Base-by-base conservation (phyloP, 2,797 vertebrate genomes). In the Heterohyrax brucei region DNA sequence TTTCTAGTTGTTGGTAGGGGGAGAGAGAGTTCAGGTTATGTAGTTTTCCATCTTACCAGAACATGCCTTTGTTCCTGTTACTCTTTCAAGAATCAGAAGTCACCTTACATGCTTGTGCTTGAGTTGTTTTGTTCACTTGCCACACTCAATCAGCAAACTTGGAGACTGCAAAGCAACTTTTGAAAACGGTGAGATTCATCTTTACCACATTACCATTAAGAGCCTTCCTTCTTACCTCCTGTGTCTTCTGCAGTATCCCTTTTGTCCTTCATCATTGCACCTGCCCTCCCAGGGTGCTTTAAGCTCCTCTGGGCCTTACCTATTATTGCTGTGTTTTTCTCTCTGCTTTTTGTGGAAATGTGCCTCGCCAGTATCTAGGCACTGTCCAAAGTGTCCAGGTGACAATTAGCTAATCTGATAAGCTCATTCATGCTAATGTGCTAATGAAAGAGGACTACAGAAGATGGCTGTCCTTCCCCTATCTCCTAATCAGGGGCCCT, bases 361-460 rank as follows among this genome's bases (percentile, higher is more conserved):
- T 24, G 87, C 82, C 90, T 95, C 96, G 30, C 91, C 91, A 88
- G 96, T 70, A 89, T 94, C 91, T 89, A 93, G 91, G 68, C 93
- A 94, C 96, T 62, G 95, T 97, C 97, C 97, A 97, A 97, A 97
- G 95, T 95, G 95, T 97, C 97, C 97, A 98, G 97, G 96, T 97
- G 97, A 98, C 97, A 97, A 97, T 97, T 97, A 98, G 96, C 95
- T 97, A 98, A 97, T 97, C 97, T 97, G 96, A 97, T 98, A 98
- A 98, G 96, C 96, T 97, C 97, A 97, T 97, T 97, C 97, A 97
- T 94, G 97, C 96, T 97, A 98, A 97, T 97, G 97, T 96, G 97
- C 96, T 97, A 97, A 98, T 98, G 97, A 97, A 97, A 97, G 96
- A 97, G 96, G 91, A 83, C 96, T 93, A 82, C 66, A 89, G 91